phyloP scores from a whole-genome alignment of 2,888 invertebrate genomes.

The Flexamia atlantica region DNA sequence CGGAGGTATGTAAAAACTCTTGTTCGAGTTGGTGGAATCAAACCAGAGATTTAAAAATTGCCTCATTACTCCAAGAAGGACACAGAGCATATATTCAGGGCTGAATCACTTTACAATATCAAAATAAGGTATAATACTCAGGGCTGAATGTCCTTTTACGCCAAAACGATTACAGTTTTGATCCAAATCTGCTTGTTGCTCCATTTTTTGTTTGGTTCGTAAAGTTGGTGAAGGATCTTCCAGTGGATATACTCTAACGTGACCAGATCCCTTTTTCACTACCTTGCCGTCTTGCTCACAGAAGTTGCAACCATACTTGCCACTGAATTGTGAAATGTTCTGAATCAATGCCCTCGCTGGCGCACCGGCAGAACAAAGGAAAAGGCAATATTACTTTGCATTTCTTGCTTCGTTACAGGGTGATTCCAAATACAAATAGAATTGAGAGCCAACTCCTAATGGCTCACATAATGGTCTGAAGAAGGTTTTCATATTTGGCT shows the following conservation, averaged over 20 bases:
- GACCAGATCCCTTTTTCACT: not conserved
- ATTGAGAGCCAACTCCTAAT: not conserved
- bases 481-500: not conserved
- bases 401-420: not conserved
- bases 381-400: not conserved
- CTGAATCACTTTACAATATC: not conserved
- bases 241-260: not conserved
- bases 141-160: not conserved
- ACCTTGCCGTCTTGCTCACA: not conserved
- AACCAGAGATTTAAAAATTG: not conserved
- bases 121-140: not conserved
- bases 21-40: not conserved
- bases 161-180: not conserved
- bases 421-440: not conserved
- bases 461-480: not conserved
- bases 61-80: not conserved
- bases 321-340: not conserved
- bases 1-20: not conserved
- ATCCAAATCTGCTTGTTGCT: not conserved
- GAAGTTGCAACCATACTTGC: not conserved
- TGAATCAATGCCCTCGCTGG: not conserved
- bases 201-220: not conserved
- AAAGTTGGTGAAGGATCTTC: not conserved
- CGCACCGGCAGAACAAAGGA: not conserved
- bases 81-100: not conserved